These are phyloP conservation scores for Eristalis pertinax DNA, from an alignment of 2,888 invertebrate genomes.

Conservation along the genomic window DNA sequence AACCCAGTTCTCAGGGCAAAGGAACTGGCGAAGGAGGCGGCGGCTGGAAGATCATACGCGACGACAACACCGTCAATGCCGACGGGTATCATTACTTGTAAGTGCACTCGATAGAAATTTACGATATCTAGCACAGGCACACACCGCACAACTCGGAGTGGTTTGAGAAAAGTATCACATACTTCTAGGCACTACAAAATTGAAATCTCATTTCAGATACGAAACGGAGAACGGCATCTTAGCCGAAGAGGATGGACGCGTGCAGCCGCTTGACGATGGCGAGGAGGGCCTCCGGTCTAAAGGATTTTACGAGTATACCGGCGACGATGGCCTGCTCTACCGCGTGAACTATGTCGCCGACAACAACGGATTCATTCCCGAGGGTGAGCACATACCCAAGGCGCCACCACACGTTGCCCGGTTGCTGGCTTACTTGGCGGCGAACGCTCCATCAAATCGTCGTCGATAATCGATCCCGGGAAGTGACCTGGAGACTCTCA, in stretches of 20 bases:
- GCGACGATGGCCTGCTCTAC: slow-evolving; percentile 83
- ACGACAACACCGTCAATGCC: slow-evolving; percentile 82
- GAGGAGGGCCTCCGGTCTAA: slow-evolving; percentile 84
- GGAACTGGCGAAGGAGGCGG: slow-evolving; percentile 80
- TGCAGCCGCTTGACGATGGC: slow-evolving; percentile 83
- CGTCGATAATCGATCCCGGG: slow-evolving; percentile 10
- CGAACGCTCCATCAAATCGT: slow-evolving; percentile 74
- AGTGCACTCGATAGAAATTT: slow-evolving; percentile 72
- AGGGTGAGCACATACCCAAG: slow-evolving; percentile 79
- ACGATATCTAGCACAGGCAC: slow-evolving; percentile 45
- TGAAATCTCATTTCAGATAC: slow-evolving; percentile 77
- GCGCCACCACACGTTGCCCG: slow-evolving; percentile 86
- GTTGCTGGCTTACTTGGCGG: slow-evolving; percentile 85
- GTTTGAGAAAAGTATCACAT: slow-evolving; percentile 20
- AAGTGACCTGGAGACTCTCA: slow-evolving; percentile 2
- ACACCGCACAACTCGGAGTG: neutral
- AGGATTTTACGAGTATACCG: slow-evolving; percentile 87
- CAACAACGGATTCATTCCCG: slow-evolving; percentile 82
- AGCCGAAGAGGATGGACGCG: slow-evolving; percentile 83
- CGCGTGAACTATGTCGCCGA: slow-evolving; percentile 83
- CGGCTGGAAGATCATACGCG: slow-evolving; percentile 83
- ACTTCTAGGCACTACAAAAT: slow-evolving; percentile 32
- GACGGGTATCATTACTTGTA: slow-evolving; percentile 84
- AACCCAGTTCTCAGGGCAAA: slow-evolving; percentile 73
- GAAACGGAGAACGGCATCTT: slow-evolving; percentile 84